Conservation (phyloP, 2,797 vertebrate species). For the Buphagus erythrorhynchus region DNA sequence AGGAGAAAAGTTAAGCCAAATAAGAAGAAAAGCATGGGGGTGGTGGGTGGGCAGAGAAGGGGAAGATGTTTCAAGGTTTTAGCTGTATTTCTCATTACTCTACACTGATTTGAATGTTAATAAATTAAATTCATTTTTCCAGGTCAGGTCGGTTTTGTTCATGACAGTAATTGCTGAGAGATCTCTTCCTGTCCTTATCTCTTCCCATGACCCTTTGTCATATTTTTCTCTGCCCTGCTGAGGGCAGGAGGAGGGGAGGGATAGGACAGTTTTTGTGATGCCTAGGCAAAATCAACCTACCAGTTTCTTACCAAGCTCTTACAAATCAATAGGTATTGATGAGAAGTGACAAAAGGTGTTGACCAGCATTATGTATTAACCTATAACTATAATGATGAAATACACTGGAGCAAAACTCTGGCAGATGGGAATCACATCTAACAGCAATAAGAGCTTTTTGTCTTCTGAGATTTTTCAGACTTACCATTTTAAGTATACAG, state of each 20-base stretch:
- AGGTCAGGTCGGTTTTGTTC: background rate
- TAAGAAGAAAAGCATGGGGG: background rate
- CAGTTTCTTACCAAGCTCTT: background rate
- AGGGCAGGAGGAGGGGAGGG: background rate
- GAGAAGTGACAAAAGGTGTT: background rate
- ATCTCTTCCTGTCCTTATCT: background rate
- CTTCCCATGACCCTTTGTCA: fast-evolving
- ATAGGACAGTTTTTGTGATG: background rate
- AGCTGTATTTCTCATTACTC: background rate
- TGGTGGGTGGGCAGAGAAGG: fast-evolving
- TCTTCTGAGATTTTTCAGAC: background rate
- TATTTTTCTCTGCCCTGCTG: background rate
- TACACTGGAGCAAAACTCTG: background rate
- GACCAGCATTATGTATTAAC: background rate
- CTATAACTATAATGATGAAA: background rate
- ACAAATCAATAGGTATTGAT: background rate
- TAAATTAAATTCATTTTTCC: background rate
- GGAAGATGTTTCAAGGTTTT: background rate
- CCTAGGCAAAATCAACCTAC: background rate
- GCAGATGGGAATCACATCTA: background rate
- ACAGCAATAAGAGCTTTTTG: background rate
- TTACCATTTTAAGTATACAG: conserved; percentile 60
- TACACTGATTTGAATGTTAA: background rate
- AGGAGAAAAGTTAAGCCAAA: background rate
- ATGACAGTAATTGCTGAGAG: background rate